These are phyloP conservation scores for Axinella damicornis DNA, from an alignment of 37 sponge, comb jelly and placozoan genomes.

Conservation along the genomic window DNA sequence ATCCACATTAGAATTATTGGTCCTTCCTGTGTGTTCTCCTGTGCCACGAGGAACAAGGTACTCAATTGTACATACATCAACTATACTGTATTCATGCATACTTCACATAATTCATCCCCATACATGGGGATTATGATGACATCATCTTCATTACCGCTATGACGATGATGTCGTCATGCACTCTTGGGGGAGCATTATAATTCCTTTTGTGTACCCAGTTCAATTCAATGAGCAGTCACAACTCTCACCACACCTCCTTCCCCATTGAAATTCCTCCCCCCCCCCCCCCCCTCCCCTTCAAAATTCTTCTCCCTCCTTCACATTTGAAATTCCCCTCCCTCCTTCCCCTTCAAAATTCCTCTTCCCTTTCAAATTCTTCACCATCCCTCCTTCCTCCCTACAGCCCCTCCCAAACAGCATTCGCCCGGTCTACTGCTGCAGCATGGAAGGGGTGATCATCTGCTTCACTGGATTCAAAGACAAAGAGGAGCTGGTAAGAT, in stretches of 20 bases:
- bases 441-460: constrained; percentile 71
- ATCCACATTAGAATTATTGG: constrained; percentile 73
- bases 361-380: not conserved
- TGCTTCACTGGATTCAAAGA: constrained; percentile 93
- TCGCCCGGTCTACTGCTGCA: constrained; percentile 69
- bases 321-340: not conserved
- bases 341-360: too few species aligned
- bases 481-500: constrained; percentile 61
- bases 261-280: too few species aligned
- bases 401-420: constrained; percentile 67
- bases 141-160: too few species aligned
- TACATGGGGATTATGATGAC: too few species aligned
- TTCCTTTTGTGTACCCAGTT: too few species aligned
- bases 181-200: too few species aligned
- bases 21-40: constrained; percentile 67
- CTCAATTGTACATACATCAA: not conserved
- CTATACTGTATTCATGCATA: too few species aligned
- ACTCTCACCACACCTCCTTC: too few species aligned
- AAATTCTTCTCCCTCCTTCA: not conserved
- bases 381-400: not conserved
- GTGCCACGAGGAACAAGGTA: constrained; percentile 62
- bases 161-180: too few species aligned
- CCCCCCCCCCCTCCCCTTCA: too few species aligned
- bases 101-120: too few species aligned
- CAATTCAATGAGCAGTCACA: too few species aligned